These are phyloP conservation scores for Sycophila sp. DNA, from an alignment of 1,140 invertebrate genomes.

Conservation along the genomic window DNA sequence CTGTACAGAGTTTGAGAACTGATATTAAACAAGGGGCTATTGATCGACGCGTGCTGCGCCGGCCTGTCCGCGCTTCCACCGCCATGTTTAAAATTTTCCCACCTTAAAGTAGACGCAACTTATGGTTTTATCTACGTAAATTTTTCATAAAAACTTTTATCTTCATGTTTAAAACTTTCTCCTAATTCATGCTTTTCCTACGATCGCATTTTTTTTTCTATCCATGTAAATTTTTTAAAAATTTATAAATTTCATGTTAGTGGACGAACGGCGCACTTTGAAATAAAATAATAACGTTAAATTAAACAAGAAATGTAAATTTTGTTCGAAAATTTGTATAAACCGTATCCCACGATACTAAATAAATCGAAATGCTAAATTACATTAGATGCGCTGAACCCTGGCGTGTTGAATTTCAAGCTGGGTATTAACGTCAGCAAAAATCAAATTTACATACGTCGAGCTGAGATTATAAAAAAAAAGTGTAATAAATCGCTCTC, in stretches of 20 bases:
- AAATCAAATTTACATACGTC: background rate
- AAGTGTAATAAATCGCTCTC: background rate
- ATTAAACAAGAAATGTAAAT: too few species aligned
- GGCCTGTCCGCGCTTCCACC: constrained; percentile 59
- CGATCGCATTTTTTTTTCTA: too few species aligned
- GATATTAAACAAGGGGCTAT: constrained; percentile 67
- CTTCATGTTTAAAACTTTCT: too few species aligned
- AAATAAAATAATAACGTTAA: too few species aligned
- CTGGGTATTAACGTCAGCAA: constrained; percentile 18
- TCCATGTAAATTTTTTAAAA: too few species aligned
- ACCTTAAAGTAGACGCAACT: constrained; percentile 44
- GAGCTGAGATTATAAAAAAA: constrained; percentile 1
- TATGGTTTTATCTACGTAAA: too few species aligned
- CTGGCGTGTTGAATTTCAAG: constrained; percentile 26
- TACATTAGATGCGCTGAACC: constrained; percentile 18
- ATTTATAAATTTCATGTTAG: too few species aligned
- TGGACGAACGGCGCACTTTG: background rate
- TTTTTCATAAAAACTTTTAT: too few species aligned
- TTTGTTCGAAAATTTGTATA: too few species aligned
- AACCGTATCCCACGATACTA: too few species aligned
- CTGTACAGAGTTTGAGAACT: constrained; percentile 62
- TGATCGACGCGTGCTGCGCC: constrained; percentile 59
- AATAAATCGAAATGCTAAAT: constrained; percentile 9
- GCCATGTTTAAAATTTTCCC: constrained; percentile 66
- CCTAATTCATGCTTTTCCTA: too few species aligned